phyloP scores from a whole-genome alignment of 1,140 invertebrate species.

The Heterodera schachtii region DNA sequence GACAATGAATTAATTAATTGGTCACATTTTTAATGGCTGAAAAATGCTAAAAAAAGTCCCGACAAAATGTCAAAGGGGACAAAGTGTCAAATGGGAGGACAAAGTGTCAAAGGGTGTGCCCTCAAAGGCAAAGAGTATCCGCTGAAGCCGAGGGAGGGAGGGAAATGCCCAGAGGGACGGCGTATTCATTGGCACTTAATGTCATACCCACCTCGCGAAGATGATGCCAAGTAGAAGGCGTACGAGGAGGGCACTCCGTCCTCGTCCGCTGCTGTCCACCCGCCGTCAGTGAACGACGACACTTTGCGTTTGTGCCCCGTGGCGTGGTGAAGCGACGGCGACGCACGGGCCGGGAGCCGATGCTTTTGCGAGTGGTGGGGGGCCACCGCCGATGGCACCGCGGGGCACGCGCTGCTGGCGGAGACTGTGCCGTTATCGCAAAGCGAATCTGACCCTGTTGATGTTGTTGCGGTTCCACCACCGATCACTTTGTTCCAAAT shows the following conservation, averaged over 20 bases:
- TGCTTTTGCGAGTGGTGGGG: not conserved
- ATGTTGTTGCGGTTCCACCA: not conserved
- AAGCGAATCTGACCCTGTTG: not conserved
- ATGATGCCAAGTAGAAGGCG: not conserved
- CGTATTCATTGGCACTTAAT: too few species aligned
- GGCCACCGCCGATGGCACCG: not conserved
- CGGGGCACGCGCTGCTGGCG: too few species aligned
- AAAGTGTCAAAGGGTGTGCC: too few species aligned
- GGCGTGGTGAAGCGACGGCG: not conserved
- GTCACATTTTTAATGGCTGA: too few species aligned
- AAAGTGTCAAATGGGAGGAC: too few species aligned
- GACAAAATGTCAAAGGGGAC: too few species aligned
- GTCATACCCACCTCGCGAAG: not conserved
- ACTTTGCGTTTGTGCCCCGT: not conserved
- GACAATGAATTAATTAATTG: too few species aligned
- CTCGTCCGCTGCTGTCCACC: not conserved
- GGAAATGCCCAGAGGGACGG: too few species aligned
- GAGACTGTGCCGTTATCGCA: not conserved
- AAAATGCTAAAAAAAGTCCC: too few species aligned
- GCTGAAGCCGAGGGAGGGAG: too few species aligned
- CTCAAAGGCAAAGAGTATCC: not conserved
- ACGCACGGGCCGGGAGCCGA: not conserved
- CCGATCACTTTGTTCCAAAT: constrained; percentile 8
- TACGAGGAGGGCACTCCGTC: not conserved
- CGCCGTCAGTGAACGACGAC: not conserved